Base-by-base conservation (phyloP, 2,113 vertebrate genomes). In the Grammomys surdaster region DNA sequence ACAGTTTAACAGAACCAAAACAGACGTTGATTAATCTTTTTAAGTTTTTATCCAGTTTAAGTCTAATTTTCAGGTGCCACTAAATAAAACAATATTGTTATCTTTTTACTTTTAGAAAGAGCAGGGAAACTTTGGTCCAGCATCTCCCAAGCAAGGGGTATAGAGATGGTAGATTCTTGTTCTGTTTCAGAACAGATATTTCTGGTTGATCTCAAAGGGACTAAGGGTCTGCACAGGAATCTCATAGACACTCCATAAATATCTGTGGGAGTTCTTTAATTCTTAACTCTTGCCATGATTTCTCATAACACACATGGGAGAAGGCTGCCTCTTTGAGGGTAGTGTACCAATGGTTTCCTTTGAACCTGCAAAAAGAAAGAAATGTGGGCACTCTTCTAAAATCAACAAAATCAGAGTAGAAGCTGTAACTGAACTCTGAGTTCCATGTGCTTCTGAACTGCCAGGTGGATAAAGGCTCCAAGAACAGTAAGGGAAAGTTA, bases 21-120 rank as follows among this genome's bases (percentile, higher is more conserved):
- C 33, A 94, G 85, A 67, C 76, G 67, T 28, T 65, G 77, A 91
- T 85, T 70, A 85, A 96, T 96, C 72, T 91, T 82, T 56, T 28
- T 43, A 58, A 58, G 56, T 19, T 69, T 70, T 65, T 72, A n/a
- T 54, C 70, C 56, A 63, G 43, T 63, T 54, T 67, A 22, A 28
- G 82, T 84, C 78, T 81, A 69, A 95, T 80, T 91, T 58, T 93
- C 31, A 67, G 51, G 73, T 48, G 51, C 17, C 36, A 63, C 36
- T 69, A 75, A 22, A 73, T 78, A 89, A 94, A 96, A 95, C 90
- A 80, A 73, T 54, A 73, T 19, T 93, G 46, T 31, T 81, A 85
- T 16, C 8, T 93, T 86, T 58, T 67, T 80, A 51, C 51, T 36
- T 20, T 75, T 85, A 81, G 4, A 85, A 86, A 76, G 40, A 88